A percentile compares a stretch with the other conserved stretches of the same genome.
Evolutionary conservation across 2,888 invertebrate genomes (phyloP).

Genomic region (Spodoptera picta): DNA sequence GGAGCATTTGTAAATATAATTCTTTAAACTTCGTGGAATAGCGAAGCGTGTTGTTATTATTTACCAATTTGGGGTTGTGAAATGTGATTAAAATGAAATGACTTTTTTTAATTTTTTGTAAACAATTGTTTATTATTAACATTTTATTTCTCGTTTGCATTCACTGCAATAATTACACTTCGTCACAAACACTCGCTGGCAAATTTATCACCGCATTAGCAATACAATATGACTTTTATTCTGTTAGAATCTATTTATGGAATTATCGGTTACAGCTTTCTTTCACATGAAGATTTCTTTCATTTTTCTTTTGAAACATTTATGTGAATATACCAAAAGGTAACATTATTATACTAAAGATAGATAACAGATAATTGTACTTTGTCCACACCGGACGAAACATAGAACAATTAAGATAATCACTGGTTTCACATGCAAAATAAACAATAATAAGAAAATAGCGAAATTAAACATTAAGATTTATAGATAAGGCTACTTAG

Average conservation of each 20-base stretch:
- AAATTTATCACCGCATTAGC: slow-evolving; percentile 78
- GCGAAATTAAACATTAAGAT: slow-evolving; percentile 73
- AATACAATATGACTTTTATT: slow-evolving; percentile 85
- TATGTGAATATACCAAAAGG: slow-evolving; percentile 86
- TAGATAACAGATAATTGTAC: slow-evolving; percentile 69
- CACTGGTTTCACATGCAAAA: slow-evolving; percentile 79
- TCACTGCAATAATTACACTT: slow-evolving; percentile 82
- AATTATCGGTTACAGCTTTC: slow-evolving; percentile 77
- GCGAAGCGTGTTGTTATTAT: no score
- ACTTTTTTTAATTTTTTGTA: slow-evolving; percentile 84
- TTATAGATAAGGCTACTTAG: slow-evolving; percentile 70
- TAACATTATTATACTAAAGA: slow-evolving; percentile 60
- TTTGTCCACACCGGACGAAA: slow-evolving; percentile 69
- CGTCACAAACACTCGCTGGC: slow-evolving; percentile 81
- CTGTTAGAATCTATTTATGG: slow-evolving; percentile 81
- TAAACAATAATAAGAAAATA: slow-evolving; percentile 76
- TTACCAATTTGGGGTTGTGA: not conserved
- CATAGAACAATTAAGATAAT: slow-evolving; percentile 67
- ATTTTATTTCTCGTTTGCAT: slow-evolving; percentile 87
- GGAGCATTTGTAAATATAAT: no score
- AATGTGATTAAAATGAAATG: slow-evolving; percentile 72
- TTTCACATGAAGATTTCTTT: slow-evolving; percentile 78
- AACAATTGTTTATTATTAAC: slow-evolving; percentile 90
- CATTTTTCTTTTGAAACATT: slow-evolving; percentile 86
- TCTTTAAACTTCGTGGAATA: no score